A percentile compares a stretch with the other conserved stretches of the same genome.
Evolutionary conservation across 2,888 invertebrate genomes (phyloP).

Genomic region (Helobdella robusta): DNA sequence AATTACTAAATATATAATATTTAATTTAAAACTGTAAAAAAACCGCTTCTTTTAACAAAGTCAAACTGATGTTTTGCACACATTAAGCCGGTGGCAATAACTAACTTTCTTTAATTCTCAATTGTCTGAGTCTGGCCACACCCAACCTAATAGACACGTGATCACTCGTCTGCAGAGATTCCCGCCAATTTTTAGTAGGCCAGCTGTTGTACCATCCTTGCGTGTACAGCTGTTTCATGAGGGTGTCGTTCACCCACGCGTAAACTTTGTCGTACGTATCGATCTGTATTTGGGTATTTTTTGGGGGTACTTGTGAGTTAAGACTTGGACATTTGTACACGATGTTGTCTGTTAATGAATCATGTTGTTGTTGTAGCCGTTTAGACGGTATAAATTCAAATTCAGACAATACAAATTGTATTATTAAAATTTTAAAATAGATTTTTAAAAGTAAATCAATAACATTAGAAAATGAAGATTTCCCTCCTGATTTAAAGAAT

Average conservation of each 20-base stretch:
- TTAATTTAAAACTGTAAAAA: not conserved
- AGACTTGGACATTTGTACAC: too few species aligned
- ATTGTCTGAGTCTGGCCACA: slow-evolving; percentile 44
- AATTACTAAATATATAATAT: not conserved
- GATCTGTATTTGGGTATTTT: too few species aligned
- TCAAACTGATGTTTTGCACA: not conserved
- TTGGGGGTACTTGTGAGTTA: too few species aligned
- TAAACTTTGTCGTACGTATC: slow-evolving; percentile 40
- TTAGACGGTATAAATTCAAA: too few species aligned
- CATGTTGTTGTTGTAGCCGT: too few species aligned
- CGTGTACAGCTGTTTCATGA: slow-evolving; percentile 45
- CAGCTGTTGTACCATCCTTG: slow-evolving; percentile 43
- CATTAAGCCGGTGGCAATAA: not conserved
- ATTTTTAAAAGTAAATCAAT: too few species aligned
- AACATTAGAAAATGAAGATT: slow-evolving; percentile 16
- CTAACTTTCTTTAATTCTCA: slow-evolving; percentile 45
- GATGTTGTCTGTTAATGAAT: too few species aligned
- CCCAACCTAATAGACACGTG: slow-evolving; percentile 44
- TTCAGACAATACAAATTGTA: too few species aligned
- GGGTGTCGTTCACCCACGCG: slow-evolving; percentile 41
- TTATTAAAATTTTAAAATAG: too few species aligned
- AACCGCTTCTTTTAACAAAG: too few species aligned
- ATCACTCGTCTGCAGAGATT: slow-evolving; percentile 44
- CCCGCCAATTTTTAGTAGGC: slow-evolving; percentile 43
- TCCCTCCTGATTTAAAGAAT: slow-evolving; percentile 34